A percentile compares a stretch with the other conserved stretches of the same genome.
phyloP scores from a whole-genome alignment of 2,113 vertebrate species.

The Stictonetta naevosa region DNA sequence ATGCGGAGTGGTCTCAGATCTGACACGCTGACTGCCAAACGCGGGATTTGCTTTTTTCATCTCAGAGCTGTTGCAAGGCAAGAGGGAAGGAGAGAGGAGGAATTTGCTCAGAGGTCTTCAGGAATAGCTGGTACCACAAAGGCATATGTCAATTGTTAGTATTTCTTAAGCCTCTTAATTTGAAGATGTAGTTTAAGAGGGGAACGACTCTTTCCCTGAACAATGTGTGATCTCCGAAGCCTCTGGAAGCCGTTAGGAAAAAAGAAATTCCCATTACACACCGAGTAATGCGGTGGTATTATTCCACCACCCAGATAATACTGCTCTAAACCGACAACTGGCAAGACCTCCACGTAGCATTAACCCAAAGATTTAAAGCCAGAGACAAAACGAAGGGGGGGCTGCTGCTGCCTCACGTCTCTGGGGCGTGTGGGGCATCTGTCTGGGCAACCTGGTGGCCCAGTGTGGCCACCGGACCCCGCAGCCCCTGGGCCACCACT shows the following conservation, averaged over 20 bases:
- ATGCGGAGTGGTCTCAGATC: background rate
- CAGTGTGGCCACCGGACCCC: background rate
- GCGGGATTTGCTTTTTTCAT: background rate
- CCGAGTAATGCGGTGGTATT: background rate
- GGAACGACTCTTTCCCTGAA: background rate
- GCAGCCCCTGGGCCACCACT: background rate
- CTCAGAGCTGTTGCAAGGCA: background rate
- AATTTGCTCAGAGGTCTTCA: conserved; percentile 30
- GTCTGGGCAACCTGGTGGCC: conserved; percentile 33
- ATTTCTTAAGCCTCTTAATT: conserved; percentile 50
- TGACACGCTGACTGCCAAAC: background rate
- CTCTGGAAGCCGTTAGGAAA: conserved; percentile 22
- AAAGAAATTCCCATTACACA: conserved; percentile 26
- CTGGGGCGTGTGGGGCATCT: background rate
- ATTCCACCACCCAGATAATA: conserved; percentile 18
- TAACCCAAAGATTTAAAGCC: conserved; percentile 18
- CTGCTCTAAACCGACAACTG: conserved; percentile 46
- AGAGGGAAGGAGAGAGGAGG: background rate
- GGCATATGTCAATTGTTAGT: conserved; percentile 18
- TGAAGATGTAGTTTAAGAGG: conserved; percentile 25
- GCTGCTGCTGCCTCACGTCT: background rate
- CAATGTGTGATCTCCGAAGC: conserved; percentile 9
- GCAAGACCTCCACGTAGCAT: conserved; percentile 36
- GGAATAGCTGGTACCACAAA: conserved; percentile 29
- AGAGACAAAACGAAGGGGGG: background rate